These are phyloP conservation scores for Percina caprodes DNA, from an alignment of 2,113 vertebrate genomes.

Conservation along the genomic window DNA sequence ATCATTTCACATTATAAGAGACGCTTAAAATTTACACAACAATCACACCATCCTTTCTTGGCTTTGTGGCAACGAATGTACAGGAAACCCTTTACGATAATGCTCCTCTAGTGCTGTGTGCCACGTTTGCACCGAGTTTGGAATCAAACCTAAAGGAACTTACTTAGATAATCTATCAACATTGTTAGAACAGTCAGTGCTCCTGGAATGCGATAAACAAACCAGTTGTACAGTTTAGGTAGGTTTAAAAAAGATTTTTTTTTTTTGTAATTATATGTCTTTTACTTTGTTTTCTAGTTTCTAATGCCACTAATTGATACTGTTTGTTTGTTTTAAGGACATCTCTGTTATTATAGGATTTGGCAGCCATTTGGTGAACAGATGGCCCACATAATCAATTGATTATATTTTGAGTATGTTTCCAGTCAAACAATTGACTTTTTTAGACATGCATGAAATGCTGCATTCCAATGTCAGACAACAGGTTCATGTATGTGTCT, in stretches of 20 bases:
- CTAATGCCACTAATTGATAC: not conserved
- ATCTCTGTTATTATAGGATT: not conserved
- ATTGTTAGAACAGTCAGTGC: not conserved
- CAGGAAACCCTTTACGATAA: conserved; percentile 38
- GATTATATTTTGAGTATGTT: conserved; percentile 1
- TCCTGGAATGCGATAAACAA: conserved; percentile 1
- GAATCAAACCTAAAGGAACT: conserved; percentile 8
- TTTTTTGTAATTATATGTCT: not conserved
- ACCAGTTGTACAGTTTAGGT: not conserved
- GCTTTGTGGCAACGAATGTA: conserved; percentile 20
- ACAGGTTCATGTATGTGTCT: not conserved
- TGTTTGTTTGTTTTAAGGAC: not conserved
- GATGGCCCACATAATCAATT: not conserved
- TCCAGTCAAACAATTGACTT: not conserved
- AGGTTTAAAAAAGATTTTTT: not conserved
- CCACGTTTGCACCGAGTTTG: fast-evolving
- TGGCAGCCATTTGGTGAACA: not conserved
- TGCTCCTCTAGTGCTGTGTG: conserved; percentile 26
- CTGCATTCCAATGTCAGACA: conserved; percentile 3
- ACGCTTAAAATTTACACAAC: conserved; percentile 61
- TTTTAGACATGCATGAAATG: not conserved
- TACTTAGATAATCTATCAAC: conserved; percentile 9
- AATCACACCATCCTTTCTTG: conserved; percentile 23
- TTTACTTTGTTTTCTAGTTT: not conserved
- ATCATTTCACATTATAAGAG: conserved; percentile 61